Percentiles rank a stretch among this genome's conserved stretches.
Conservation (phyloP, 2,113 vertebrate genomes). For the Diadophis punctatus region DNA sequence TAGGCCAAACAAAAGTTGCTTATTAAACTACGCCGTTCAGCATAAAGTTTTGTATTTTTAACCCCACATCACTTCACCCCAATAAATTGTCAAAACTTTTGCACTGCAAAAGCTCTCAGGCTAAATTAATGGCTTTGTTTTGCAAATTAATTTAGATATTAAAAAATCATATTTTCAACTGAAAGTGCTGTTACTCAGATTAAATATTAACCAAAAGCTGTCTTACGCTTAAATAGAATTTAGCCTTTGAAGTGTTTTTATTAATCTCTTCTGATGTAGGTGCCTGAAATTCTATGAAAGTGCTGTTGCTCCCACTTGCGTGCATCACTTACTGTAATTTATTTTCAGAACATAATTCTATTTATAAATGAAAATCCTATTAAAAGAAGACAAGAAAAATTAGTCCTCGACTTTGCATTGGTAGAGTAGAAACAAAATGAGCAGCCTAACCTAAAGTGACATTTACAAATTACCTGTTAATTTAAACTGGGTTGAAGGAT, state of each 20-base stretch:
- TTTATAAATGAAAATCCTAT: conserved; percentile 99
- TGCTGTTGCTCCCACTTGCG: conserved; percentile 76
- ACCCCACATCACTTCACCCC: conserved; percentile 64
- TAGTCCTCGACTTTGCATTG: conserved; percentile 89
- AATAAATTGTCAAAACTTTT: conserved; percentile 80
- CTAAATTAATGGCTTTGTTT: conserved; percentile 87
- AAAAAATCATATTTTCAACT: conserved; percentile 89
- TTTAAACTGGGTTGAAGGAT: conserved; percentile 99
- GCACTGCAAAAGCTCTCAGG: conserved; percentile 75
- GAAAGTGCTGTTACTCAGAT: conserved; percentile 90
- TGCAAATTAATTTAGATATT: conserved; percentile 88
- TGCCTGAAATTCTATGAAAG: conserved; percentile 81
- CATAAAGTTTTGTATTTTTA: conserved; percentile 71
- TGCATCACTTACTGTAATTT: conserved; percentile 96
- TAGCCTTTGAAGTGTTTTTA: conserved; percentile 89
- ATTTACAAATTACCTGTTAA: conserved; percentile 99
- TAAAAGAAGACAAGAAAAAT: conserved; percentile 98
- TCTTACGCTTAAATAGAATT: conserved; percentile 84
- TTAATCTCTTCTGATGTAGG: conserved; percentile 83
- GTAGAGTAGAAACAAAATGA: conserved; percentile 98
- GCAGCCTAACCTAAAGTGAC: conserved; percentile 98
- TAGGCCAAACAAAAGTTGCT: conserved; percentile 67
- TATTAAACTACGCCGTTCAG: conserved; percentile 67
- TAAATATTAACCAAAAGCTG: conserved; percentile 87
- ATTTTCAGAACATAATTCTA: conserved; percentile 98